These are phyloP conservation scores for Aporophyla lueneburgensis DNA, from an alignment of 2,888 invertebrate species.

Conservation along the genomic window DNA sequence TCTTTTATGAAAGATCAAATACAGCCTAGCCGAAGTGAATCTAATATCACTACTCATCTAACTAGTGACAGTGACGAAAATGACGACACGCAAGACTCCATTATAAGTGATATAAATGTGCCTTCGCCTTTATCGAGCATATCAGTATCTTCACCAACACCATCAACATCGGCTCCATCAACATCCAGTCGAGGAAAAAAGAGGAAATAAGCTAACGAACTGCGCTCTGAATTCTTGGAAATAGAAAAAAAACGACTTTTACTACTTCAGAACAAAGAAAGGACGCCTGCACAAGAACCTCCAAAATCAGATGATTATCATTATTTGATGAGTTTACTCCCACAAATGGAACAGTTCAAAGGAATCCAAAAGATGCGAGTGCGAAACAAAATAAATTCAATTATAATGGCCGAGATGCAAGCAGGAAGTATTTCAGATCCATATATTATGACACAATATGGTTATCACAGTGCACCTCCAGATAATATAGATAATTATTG, in stretches of 20 bases:
- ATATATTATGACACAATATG: slow-evolving; percentile 30
- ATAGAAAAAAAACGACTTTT: slow-evolving; percentile 39
- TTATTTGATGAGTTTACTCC: slow-evolving; percentile 30
- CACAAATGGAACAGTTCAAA: slow-evolving; percentile 27
- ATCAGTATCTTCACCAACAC: slow-evolving; percentile 39
- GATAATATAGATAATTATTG: slow-evolving; percentile 33
- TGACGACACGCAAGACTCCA: slow-evolving; percentile 43
- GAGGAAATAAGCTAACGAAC: slow-evolving; percentile 30
- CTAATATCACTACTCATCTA: slow-evolving; percentile 44
- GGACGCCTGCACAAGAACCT: slow-evolving; percentile 37
- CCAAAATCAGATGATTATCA: slow-evolving; percentile 41
- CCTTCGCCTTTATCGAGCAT: slow-evolving; percentile 42
- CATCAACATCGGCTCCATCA: slow-evolving; percentile 28
- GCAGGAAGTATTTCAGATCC: slow-evolving; percentile 30
- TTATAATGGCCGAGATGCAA: slow-evolving; percentile 34
- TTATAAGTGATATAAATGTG: slow-evolving; percentile 40
- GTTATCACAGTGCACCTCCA: slow-evolving; percentile 33
- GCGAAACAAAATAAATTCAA: slow-evolving; percentile 31
- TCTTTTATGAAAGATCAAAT: slow-evolving; percentile 41
- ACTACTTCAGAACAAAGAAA: slow-evolving; percentile 46
- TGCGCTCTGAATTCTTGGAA: slow-evolving; percentile 39
- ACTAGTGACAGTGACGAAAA: slow-evolving; percentile 44
- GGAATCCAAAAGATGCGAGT: slow-evolving; percentile 32
- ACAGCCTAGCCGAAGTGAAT: slow-evolving; percentile 45
- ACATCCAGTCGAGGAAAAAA: slow-evolving; percentile 36